Evolutionary conservation across 2,888 invertebrate genomes (phyloP).

Genomic region (Metopia argyrocephala): DNA sequence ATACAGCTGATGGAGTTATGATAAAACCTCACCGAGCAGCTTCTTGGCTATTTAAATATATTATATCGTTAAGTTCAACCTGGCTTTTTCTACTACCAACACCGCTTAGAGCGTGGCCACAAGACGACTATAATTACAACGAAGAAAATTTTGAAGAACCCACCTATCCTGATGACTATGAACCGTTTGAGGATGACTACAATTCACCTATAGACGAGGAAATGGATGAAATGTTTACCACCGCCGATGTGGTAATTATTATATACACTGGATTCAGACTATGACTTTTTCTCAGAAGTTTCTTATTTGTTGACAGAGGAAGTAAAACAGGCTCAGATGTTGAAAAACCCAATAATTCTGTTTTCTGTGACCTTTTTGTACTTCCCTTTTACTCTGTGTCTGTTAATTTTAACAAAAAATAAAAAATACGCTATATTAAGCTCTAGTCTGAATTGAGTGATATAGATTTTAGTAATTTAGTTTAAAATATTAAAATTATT

Average conservation of each 20-base stretch:
- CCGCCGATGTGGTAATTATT: constrained; percentile 75
- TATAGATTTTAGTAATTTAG: no score
- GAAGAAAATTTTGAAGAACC: constrained; percentile 75
- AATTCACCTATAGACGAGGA: constrained; percentile 75
- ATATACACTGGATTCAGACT: not conserved
- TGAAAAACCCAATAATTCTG: no score
- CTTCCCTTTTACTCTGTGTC: no score
- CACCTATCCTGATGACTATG: constrained; percentile 77
- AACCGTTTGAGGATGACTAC: constrained; percentile 76
- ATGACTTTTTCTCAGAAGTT: not conserved
- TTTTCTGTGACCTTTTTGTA: no score
- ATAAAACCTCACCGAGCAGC: constrained; percentile 72
- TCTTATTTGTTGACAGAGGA: no score
- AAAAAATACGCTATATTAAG: no score
- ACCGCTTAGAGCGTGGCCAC: constrained; percentile 76
- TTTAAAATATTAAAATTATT: no score
- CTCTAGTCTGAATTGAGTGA: no score
- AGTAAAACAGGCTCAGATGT: no score
- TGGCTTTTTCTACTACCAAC: constrained; percentile 76
- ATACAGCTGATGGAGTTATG: constrained; percentile 76
- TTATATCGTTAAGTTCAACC: constrained; percentile 73
- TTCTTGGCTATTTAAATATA: constrained; percentile 75
- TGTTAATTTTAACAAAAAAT: no score
- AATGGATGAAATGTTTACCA: constrained; percentile 76
- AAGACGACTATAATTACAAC: constrained; percentile 76